phyloP scores from a whole-genome alignment of 2,797 vertebrate genomes.

The Spondyliosoma cantharus region DNA sequence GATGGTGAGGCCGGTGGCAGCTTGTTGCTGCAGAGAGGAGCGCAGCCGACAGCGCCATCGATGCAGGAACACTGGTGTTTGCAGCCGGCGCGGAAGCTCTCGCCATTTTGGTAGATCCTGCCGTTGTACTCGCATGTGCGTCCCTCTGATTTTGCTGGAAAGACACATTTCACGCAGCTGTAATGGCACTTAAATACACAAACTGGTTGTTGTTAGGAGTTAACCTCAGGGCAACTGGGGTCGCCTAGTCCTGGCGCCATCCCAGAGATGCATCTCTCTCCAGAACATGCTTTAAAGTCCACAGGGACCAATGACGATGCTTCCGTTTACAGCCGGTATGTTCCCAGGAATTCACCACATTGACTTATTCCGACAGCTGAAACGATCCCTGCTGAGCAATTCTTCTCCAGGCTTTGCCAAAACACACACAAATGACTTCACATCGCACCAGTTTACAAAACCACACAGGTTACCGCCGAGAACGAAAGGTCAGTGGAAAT shows the following conservation, averaged over 20 bases:
- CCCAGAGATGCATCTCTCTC: slow-evolving; percentile 4
- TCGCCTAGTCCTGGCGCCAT: slow-evolving; percentile 16
- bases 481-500: slow-evolving; percentile 54
- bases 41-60: slow-evolving; percentile 85
- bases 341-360: slow-evolving; percentile 26
- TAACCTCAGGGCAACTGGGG: background rate
- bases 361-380: slow-evolving; percentile 39
- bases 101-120: slow-evolving; percentile 86
- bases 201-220: background rate
- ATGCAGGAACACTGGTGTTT: slow-evolving; percentile 88
- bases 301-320: background rate
- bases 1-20: slow-evolving; percentile 76
- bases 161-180: slow-evolving; percentile 18
- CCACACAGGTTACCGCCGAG: slow-evolving; percentile 6
- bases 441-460: slow-evolving; percentile 17
- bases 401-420: slow-evolving; percentile 10
- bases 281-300: slow-evolving; percentile 21
- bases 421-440: slow-evolving; percentile 38
- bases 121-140: slow-evolving; percentile 86
- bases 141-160: slow-evolving; percentile 83
- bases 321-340: slow-evolving; percentile 25
- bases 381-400: slow-evolving; percentile 4
- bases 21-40: slow-evolving; percentile 81
- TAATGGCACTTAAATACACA: background rate
- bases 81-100: slow-evolving; percentile 85